phyloP scores from a whole-genome alignment of 1,140 invertebrate genomes.

The Drosophila quadrilineata region DNA sequence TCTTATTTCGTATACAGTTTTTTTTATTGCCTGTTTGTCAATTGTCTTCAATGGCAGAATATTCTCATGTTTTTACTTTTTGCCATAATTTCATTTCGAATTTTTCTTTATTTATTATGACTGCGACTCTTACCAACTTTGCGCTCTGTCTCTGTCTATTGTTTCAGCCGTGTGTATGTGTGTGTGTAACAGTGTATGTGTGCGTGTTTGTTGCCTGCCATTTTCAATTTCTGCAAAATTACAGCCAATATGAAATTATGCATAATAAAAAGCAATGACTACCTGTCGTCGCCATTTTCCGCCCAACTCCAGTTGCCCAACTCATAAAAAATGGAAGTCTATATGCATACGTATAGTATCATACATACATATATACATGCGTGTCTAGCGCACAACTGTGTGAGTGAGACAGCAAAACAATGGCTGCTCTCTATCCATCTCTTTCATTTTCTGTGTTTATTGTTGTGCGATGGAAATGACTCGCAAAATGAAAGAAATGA shows the following conservation, averaged over 20 bases:
- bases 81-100: slow-evolving; percentile 56
- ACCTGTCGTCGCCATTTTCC: slow-evolving; percentile 73
- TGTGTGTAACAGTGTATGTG: background rate
- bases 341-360: too few species aligned
- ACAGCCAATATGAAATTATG: slow-evolving; percentile 77
- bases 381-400: slow-evolving; percentile 7
- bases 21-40: background rate
- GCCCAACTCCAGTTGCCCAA: slow-evolving; percentile 22
- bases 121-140: slow-evolving; percentile 7
- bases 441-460: slow-evolving; percentile 55
- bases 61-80: slow-evolving; percentile 32
- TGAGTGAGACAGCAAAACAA: background rate
- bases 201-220: slow-evolving; percentile 50
- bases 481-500: slow-evolving; percentile 73
- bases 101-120: slow-evolving; percentile 22
- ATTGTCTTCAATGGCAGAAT: slow-evolving; percentile 67
- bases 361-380: background rate
- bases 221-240: slow-evolving; percentile 80
- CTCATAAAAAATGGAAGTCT: slow-evolving; percentile 69
- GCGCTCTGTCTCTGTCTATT: slow-evolving; percentile 15
- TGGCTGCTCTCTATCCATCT: background rate
- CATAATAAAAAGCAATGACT: slow-evolving; percentile 78
- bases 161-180: background rate
- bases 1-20: slow-evolving; percentile 21
- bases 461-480: slow-evolving; percentile 70